Conservation (phyloP, 2,888 invertebrate genomes). For the Muschampia plurimacula region DNA sequence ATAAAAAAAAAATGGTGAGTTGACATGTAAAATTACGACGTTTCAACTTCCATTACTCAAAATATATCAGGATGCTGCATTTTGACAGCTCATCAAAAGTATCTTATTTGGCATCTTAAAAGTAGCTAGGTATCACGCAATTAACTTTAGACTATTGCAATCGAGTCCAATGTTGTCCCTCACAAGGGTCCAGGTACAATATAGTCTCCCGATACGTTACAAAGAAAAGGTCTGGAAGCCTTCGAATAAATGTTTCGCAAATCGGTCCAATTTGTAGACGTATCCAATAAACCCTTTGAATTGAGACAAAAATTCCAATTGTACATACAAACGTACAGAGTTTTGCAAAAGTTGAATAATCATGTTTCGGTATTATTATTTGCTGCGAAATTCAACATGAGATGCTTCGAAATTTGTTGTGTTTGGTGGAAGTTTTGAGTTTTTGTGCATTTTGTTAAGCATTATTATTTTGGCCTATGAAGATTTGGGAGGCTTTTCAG, state of each 20-base stretch:
- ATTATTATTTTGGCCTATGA: not conserved
- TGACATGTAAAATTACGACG: too few relatives aligned
- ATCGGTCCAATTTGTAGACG: slow-evolving; percentile 35
- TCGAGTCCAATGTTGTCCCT: slow-evolving; percentile 17
- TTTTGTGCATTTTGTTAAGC: not conserved
- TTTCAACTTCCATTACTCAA: too few relatives aligned
- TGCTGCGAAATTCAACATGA: slow-evolving; percentile 19
- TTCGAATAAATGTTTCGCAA: slow-evolving; percentile 32
- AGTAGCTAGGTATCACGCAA: too few relatives aligned
- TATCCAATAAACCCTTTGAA: slow-evolving; percentile 39
- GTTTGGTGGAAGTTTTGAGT: not conserved
- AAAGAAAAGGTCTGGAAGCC: not conserved
- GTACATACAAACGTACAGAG: slow-evolving; percentile 17
- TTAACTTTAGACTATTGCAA: slow-evolving; percentile 3
- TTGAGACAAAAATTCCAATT: slow-evolving; percentile 31
- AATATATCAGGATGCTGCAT: too few relatives aligned
- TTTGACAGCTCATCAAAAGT: too few relatives aligned
- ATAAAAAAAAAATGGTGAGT: too few relatives aligned
- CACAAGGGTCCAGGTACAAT: slow-evolving; percentile 27
- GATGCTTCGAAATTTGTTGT: slow-evolving; percentile 6
- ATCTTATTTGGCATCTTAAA: too few relatives aligned
- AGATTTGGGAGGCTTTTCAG: not conserved
- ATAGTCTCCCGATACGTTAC: slow-evolving; percentile 15
- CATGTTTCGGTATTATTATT: slow-evolving; percentile 34
- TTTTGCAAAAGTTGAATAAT: slow-evolving; percentile 34